Conservation (phyloP, 2,888 invertebrate species). For the Synanthedon vespiformis region DNA sequence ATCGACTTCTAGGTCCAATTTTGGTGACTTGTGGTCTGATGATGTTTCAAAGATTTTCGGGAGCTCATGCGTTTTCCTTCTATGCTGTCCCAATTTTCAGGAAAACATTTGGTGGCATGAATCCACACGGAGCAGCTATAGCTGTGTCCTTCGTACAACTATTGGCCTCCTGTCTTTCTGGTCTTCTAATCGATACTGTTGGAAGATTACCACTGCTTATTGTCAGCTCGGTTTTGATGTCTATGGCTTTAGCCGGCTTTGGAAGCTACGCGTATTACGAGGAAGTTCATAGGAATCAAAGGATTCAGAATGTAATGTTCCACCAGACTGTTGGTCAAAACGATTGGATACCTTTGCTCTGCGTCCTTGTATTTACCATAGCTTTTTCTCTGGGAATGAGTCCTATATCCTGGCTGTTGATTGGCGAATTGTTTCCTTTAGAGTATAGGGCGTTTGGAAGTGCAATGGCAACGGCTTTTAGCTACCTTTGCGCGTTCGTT, state of each 20-base stretch:
- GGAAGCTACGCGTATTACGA: conserved; percentile 88
- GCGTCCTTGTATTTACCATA: conserved; percentile 85
- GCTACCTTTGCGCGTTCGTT: conserved; percentile 87
- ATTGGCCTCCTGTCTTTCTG: conserved; percentile 84
- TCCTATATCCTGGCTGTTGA: conserved; percentile 87
- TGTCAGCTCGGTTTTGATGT: conserved; percentile 87
- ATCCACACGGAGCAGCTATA: conserved; percentile 86
- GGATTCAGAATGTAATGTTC: conserved; percentile 63
- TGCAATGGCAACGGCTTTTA: conserved; percentile 87
- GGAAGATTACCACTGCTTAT: conserved; percentile 87
- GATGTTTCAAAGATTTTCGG: conserved; percentile 89
- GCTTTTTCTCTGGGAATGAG: conserved; percentile 90
- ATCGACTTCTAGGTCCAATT: conserved; percentile 75
- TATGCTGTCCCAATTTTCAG: conserved; percentile 90
- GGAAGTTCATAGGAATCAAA: conserved; percentile 72
- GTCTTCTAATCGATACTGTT: conserved; percentile 85
- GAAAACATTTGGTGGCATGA: conserved; percentile 84
- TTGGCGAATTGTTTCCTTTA: conserved; percentile 85
- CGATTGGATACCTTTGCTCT: conserved; percentile 86
- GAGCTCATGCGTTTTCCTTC: conserved; percentile 87
- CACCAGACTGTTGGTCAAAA: conserved; percentile 71
- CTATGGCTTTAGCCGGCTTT: conserved; percentile 86
- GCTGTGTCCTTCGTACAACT: conserved; percentile 88
- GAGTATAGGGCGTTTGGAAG: conserved; percentile 89
- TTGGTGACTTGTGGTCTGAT: conserved; percentile 87